Base-by-base conservation (phyloP, 2,888 invertebrate species). In the Tetranychus piercei region DNA sequence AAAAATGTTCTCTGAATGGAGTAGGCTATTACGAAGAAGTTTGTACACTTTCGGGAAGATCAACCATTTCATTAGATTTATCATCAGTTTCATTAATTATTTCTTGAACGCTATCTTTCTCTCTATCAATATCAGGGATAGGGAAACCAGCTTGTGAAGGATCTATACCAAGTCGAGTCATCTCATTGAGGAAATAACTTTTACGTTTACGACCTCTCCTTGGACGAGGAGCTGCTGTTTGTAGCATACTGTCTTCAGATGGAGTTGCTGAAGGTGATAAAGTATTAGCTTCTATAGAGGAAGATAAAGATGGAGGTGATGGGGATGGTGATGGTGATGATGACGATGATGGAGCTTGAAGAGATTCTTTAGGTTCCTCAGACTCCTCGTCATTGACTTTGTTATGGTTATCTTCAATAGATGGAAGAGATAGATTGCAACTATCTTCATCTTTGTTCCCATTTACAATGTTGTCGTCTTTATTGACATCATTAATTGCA, bases 181-280 rank as follows among this genome's bases (percentile, higher is more conserved):
- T 69, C 34, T 69, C 69, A 69, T 69, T 69, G 11, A 69, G 23
- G 23, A 22, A 69, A 69, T 69, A 69, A 34, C 22, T 23, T 69
- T 69, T 69, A 22, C 34, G 20, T 23, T 20, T 69, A 22, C 69
- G 20, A 55, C 55, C 55, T 55, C 55, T 55, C 55, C 55, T 55
- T 55, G 55, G 55, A 55, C 15, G 55, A 15, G 55, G 15, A 15
- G 55, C 15, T 55, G 11, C 55, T 55, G 55, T 1, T 55, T 55
- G 55, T 1, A 15, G 15, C 15, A 15, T 15, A 15, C 15, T 55
- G 15, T 15, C 55, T 55, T 55, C 55, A 55, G 55, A 55, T 55
- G 55, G 15, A 55, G 55, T 55, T 55, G 55, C 15, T 55, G 55
- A 55, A 55, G 55, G 15, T 55, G 55, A 55, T 15, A 9, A 15